Conservation (phyloP, 1,140 invertebrate species). For the Apis florea region DNA sequence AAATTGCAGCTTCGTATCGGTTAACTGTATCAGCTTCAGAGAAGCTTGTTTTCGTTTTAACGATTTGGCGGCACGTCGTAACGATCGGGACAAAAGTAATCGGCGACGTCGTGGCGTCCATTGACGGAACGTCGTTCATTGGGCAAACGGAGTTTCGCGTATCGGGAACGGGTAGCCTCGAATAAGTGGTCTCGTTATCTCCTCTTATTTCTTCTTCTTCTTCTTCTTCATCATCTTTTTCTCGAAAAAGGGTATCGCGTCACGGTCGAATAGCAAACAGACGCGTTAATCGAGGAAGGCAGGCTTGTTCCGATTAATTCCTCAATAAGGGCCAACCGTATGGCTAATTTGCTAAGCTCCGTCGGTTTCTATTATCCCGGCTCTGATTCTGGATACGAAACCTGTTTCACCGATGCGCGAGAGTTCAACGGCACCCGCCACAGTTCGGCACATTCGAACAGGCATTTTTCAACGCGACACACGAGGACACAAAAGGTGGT, state of each 20-base stretch:
- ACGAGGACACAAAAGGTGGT: conserved; percentile 58
- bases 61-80: neutral
- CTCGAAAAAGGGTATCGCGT: neutral
- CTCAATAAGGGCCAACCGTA: conserved; percentile 32
- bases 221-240: too few relatives aligned
- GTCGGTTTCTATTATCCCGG: conserved; percentile 60
- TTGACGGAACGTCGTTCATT: neutral
- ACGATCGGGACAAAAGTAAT: conserved; percentile 5
- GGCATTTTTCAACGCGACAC: conserved; percentile 50
- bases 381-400: conserved; percentile 61
- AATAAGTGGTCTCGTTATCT: neutral
- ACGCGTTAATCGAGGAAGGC: conserved; percentile 30
- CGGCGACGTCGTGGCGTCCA: neutral
- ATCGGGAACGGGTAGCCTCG: neutral
- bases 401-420: conserved; percentile 55
- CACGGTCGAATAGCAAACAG: conserved; percentile 19
- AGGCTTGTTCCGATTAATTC: conserved; percentile 39
- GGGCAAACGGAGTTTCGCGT: neutral
- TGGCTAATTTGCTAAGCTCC: conserved; percentile 48
- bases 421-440: conserved; percentile 62
- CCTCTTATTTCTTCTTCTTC: too few relatives aligned
- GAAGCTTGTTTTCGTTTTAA: conserved; percentile 23
- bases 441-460: conserved; percentile 59
- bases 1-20: conserved; percentile 24
- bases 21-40: conserved; percentile 13